Percentiles rank a stretch among this genome's conserved stretches.
These are phyloP conservation scores for Oplegnathus fasciatus DNA, from an alignment of 2,113 vertebrate genomes.

Conservation along the genomic window DNA sequence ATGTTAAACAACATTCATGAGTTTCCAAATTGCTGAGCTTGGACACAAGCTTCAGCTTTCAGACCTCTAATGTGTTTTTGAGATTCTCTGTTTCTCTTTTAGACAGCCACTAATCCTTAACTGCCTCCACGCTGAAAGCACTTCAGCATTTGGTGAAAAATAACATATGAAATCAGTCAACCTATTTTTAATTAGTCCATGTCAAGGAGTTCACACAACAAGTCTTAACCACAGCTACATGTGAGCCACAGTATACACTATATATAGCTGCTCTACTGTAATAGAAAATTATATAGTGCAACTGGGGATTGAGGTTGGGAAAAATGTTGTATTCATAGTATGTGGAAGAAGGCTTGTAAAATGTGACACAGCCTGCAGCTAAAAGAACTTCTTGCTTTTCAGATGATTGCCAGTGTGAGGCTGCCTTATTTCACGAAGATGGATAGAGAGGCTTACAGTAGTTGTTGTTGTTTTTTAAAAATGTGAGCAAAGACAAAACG, in stretches of 20 bases:
- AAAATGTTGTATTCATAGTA: conserved; percentile 50
- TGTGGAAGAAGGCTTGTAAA: conserved; percentile 62
- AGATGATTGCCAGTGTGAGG: conserved; percentile 36
- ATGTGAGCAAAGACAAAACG: conserved; percentile 25
- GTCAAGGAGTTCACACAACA: conserved; percentile 60
- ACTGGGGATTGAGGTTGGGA: conserved; percentile 51
- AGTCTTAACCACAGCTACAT: conserved; percentile 57
- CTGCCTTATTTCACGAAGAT: conserved; percentile 32
- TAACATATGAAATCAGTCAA: conserved; percentile 51
- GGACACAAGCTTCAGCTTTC: conserved; percentile 32
- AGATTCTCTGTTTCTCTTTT: conserved; percentile 39
- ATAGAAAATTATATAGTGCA: conserved; percentile 61
- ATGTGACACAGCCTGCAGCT: conserved; percentile 40
- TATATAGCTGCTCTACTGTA: conserved; percentile 61
- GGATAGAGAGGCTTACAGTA: conserved; percentile 2
- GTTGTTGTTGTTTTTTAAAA: conserved; percentile 3
- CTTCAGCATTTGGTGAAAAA: conserved; percentile 54
- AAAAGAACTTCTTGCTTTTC: conserved; percentile 22
- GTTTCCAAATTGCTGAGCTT: conserved; percentile 51
- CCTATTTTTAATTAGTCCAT: conserved; percentile 69
- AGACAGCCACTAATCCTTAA: conserved; percentile 34
- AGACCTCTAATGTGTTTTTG: conserved; percentile 56
- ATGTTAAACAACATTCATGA: conserved; percentile 57
- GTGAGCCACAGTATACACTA: conserved; percentile 35
- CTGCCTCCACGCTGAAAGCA: conserved; percentile 5